These are phyloP conservation scores for Leguminivora glycinivorella DNA, from an alignment of 1,140 invertebrate species.

Conservation along the genomic window DNA sequence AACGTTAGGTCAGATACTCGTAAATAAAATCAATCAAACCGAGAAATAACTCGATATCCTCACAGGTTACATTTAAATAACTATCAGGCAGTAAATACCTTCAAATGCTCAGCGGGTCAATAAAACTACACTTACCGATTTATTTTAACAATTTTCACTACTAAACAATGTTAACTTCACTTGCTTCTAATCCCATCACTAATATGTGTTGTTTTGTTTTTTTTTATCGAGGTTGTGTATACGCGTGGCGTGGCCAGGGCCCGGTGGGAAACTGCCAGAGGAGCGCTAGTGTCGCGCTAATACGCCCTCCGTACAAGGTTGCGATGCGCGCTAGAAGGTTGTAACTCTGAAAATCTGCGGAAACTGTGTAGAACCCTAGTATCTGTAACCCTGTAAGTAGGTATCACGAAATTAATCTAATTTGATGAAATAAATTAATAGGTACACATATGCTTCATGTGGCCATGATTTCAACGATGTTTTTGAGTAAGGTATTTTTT, in stretches of 20 bases:
- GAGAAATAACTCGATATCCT: not conserved
- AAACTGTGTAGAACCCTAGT: too few species aligned
- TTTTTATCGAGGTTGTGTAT: not conserved
- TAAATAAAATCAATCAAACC: not conserved
- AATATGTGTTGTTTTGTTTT: conserved; percentile 1
- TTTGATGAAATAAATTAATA: not conserved
- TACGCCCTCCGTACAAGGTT: conserved; percentile 25
- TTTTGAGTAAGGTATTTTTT: too few species aligned
- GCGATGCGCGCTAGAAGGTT: conserved; percentile 5
- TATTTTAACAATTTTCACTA: not conserved
- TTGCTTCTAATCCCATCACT: conserved; percentile 3
- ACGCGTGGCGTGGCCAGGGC: not conserved
- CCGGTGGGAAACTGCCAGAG: not conserved
- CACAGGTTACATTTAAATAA: conserved; percentile 8
- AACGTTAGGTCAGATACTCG: not conserved
- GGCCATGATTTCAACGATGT: too few species aligned
- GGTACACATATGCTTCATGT: too few species aligned
- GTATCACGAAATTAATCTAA: not conserved
- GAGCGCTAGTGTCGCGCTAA: conserved; percentile 17
- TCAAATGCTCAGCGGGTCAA: not conserved
- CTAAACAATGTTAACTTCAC: not conserved
- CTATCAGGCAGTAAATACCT: not conserved
- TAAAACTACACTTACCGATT: conserved; percentile 15
- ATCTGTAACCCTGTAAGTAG: too few species aligned
- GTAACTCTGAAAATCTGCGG: not conserved